Percentiles rank a stretch among this genome's conserved stretches.
These are phyloP conservation scores for Danio albolineatus DNA, from an alignment of 2,797 vertebrate species.

Conservation along the genomic window DNA sequence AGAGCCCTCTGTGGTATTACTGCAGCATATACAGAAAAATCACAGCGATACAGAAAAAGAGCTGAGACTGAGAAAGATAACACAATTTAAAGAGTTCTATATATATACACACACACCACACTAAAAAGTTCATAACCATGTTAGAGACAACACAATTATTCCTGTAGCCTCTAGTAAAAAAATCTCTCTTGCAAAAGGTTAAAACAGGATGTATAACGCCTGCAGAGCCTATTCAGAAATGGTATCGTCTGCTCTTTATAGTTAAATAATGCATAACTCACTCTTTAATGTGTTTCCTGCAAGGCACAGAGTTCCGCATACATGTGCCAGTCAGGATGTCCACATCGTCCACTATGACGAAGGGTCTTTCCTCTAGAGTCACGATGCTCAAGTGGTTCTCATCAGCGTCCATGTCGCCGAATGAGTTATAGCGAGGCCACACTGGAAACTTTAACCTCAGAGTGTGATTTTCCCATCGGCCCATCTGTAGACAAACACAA, in stretches of 20 bases:
- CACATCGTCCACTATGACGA: conserved; percentile 96
- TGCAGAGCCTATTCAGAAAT: background rate
- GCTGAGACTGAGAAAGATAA: conserved; percentile 8
- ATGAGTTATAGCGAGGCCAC: conserved; percentile 95
- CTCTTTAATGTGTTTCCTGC: conserved; percentile 93
- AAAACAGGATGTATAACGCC: conserved; percentile 15
- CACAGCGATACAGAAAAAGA: conserved; percentile 18
- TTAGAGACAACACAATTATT: conserved; percentile 35
- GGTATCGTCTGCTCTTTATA: background rate
- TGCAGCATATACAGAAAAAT: conserved; percentile 65
- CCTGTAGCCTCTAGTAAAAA: conserved; percentile 6
- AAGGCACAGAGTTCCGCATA: conserved; percentile 95
- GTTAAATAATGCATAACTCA: conserved; percentile 74
- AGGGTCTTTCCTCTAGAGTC: conserved; percentile 96
- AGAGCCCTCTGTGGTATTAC: conserved; percentile 90
- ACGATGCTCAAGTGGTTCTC: conserved; percentile 98
- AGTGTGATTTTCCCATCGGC: conserved; percentile 94
- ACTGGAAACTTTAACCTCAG: conserved; percentile 91
- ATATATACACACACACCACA: conserved; percentile 3
- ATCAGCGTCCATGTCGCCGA: conserved; percentile 91
- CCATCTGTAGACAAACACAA: conserved; percentile 80
- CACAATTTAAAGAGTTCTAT: conserved; percentile 21
- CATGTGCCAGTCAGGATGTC: conserved; percentile 96
- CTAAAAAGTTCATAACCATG: conserved; percentile 35
- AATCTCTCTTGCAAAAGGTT: conserved; percentile 16